Evolutionary conservation across 2,113 vertebrate genomes (phyloP).

Genomic region (Corythaeola cristata): DNA sequence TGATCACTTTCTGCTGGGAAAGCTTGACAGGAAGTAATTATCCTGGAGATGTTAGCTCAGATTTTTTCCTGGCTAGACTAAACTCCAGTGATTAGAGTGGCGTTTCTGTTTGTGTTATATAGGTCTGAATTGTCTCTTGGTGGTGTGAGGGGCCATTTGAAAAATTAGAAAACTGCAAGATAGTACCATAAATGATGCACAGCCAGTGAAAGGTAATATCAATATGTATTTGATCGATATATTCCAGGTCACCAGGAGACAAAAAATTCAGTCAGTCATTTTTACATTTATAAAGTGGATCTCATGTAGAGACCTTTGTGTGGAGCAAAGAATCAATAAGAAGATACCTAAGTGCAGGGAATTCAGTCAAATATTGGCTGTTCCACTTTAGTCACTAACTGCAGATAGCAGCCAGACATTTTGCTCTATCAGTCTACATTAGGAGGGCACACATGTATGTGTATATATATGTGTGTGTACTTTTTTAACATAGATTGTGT

Average conservation of each 20-base stretch:
- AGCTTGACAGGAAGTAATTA: constrained; percentile 25
- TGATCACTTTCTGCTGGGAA: neutral
- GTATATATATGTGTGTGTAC: rapidly evolving
- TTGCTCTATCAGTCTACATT: neutral
- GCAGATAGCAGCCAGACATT: neutral
- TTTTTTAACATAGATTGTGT: neutral
- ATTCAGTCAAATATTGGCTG: neutral
- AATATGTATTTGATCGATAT: constrained; percentile 33
- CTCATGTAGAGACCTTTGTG: neutral
- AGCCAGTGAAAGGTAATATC: neutral
- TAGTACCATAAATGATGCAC: neutral
- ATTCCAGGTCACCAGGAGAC: neutral
- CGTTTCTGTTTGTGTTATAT: neutral
- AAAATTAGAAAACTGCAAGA: neutral
- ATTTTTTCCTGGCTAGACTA: neutral
- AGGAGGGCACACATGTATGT: neutral
- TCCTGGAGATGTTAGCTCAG: neutral
- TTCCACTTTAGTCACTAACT: neutral
- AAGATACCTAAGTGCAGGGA: neutral
- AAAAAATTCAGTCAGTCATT: neutral
- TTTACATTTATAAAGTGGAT: neutral
- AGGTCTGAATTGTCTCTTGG: neutral
- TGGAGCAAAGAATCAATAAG: neutral
- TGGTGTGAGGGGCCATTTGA: neutral
- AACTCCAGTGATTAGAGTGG: neutral